Evolutionary conservation across 2,888 invertebrate species (phyloP).

Genomic region (Molorchus minor): DNA sequence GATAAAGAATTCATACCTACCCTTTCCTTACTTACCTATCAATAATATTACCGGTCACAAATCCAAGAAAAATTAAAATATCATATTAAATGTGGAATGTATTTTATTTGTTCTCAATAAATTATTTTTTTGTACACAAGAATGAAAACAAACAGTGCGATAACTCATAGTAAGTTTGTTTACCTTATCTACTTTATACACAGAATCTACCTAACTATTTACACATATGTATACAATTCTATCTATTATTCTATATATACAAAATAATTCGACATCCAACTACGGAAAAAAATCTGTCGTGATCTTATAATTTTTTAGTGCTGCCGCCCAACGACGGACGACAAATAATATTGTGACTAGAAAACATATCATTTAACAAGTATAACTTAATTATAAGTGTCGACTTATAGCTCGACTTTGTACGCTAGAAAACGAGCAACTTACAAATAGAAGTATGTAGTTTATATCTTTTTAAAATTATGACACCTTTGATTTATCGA

Average conservation of each 20-base stretch:
- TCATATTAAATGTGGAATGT: slow-evolving; percentile 29
- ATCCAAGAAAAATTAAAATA: too few species aligned
- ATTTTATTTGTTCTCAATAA: slow-evolving; percentile 46
- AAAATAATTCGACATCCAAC: slow-evolving; percentile 38
- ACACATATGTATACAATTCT: slow-evolving; percentile 51
- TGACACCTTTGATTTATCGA: too few species aligned
- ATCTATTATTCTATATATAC: slow-evolving; percentile 46
- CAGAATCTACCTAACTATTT: slow-evolving; percentile 49
- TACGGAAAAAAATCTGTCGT: slow-evolving; percentile 25
- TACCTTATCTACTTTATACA: slow-evolving; percentile 47
- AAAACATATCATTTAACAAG: too few species aligned
- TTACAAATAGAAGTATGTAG: too few species aligned
- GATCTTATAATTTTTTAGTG: background rate
- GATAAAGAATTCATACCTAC: too few species aligned
- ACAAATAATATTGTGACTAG: slow-evolving; percentile 38
- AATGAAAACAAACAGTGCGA: slow-evolving; percentile 43
- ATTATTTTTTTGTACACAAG: slow-evolving; percentile 46
- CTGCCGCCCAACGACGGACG: background rate
- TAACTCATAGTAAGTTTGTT: slow-evolving; percentile 42
- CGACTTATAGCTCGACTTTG: too few species aligned
- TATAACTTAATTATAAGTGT: too few species aligned
- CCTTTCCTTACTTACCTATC: too few species aligned
- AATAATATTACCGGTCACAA: too few species aligned
- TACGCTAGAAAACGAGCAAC: too few species aligned
- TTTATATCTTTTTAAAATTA: too few species aligned